A percentile compares a stretch with the other conserved stretches of the same genome.
Conservation (phyloP, 2,797 vertebrate species). For the Momotus momota region DNA sequence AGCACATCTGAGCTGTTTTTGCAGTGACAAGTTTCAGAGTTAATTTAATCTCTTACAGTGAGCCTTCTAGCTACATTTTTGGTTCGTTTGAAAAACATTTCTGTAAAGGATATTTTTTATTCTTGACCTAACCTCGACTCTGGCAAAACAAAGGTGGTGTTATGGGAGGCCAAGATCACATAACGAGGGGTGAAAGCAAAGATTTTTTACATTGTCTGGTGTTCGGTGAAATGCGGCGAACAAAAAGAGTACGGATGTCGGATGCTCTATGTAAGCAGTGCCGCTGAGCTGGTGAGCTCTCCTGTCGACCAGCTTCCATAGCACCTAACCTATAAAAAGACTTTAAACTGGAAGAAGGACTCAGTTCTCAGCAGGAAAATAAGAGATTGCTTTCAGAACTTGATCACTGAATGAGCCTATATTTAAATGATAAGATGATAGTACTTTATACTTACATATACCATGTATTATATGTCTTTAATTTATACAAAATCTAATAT, state of each 20-base stretch:
- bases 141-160: background rate
- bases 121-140: background rate
- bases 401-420: background rate
- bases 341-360: background rate
- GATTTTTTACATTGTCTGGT: background rate
- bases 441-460: background rate
- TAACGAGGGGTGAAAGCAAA: background rate
- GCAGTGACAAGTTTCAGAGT: background rate
- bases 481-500: background rate
- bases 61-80: background rate
- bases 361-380: background rate
- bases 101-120: background rate
- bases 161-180: fast-evolving
- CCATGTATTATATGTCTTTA: background rate
- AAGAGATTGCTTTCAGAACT: background rate
- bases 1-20: background rate
- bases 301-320: background rate
- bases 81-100: background rate
- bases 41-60: background rate
- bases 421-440: background rate
- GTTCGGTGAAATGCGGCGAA: background rate
- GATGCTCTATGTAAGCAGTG: background rate
- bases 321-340: background rate
- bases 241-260: fast-evolving
- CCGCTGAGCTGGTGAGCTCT: background rate